These are phyloP conservation scores for Periphyllus acericola DNA, from an alignment of 2,888 invertebrate genomes.

Conservation along the genomic window DNA sequence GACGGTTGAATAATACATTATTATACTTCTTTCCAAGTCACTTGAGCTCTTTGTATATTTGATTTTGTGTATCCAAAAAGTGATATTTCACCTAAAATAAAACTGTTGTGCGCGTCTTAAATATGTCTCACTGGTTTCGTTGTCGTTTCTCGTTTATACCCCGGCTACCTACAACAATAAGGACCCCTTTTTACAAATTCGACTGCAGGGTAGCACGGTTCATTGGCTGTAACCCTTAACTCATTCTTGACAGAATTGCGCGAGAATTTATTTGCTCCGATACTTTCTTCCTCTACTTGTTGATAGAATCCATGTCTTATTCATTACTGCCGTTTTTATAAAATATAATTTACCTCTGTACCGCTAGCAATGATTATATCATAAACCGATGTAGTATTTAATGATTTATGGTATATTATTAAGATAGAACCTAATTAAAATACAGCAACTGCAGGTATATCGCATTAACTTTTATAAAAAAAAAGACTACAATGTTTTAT, in stretches of 20 bases:
- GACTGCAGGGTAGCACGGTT: slow-evolving; percentile 37
- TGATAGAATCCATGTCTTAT: neutral
- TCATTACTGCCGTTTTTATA: neutral
- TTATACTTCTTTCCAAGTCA: neutral
- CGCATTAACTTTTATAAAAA: too few species aligned
- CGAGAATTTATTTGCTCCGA: slow-evolving; percentile 30
- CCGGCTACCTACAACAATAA: slow-evolving; percentile 7
- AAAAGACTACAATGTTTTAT: too few species aligned
- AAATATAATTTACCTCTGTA: neutral
- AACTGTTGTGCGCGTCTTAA: neutral
- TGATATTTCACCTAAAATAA: neutral
- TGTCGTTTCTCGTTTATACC: slow-evolving; percentile 20
- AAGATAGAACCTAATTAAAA: neutral
- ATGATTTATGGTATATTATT: too few species aligned
- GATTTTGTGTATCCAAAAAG: neutral
- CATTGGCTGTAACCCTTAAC: slow-evolving; percentile 29
- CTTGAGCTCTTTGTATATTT: neutral
- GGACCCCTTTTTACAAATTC: slow-evolving; percentile 42
- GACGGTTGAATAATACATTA: neutral
- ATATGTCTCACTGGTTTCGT: neutral
- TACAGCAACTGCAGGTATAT: neutral
- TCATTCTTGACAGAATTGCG: slow-evolving; percentile 4
- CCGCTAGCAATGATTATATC: too few species aligned
- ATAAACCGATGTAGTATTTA: too few species aligned
- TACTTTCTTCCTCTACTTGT: slow-evolving; percentile 25